A percentile compares a stretch with the other conserved stretches of the same genome.
Conservation (phyloP, 2,113 vertebrate genomes). For the Anhinga anhinga region DNA sequence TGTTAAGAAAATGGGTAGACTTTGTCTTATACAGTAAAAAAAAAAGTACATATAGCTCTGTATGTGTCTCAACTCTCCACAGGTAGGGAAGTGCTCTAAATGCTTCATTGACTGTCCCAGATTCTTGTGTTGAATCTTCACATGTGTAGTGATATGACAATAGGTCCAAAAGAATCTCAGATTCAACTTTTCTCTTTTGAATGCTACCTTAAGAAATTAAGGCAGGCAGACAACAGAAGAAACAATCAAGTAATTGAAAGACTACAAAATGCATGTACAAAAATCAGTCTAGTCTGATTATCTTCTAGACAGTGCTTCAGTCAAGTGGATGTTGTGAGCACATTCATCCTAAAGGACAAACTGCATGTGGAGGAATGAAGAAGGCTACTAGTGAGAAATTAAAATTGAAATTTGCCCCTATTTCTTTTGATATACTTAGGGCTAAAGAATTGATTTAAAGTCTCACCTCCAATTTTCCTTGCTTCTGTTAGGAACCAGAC, state of each 20-base stretch:
- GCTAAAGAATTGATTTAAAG: not conserved
- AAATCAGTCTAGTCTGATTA: not conserved
- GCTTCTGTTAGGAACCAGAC: not conserved
- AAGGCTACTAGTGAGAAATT: not conserved
- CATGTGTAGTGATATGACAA: accelerated
- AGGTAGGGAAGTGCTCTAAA: not conserved
- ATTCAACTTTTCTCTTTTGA: not conserved
- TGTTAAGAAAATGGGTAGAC: not conserved
- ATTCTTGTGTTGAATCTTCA: not conserved
- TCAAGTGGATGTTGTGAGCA: not conserved
- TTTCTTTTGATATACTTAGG: not conserved
- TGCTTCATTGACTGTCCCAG: not conserved
- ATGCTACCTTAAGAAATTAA: not conserved
- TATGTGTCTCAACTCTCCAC: not conserved
- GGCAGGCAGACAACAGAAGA: not conserved
- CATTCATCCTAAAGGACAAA: not conserved
- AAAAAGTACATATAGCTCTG: not conserved
- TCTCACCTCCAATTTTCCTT: not conserved
- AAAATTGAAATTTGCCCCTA: not conserved
- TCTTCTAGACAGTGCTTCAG: not conserved
- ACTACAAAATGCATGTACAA: not conserved
- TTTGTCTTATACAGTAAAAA: not conserved
- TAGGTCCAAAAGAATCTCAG: not conserved
- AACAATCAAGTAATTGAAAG: not conserved
- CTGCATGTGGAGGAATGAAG: not conserved